phyloP scores from a whole-genome alignment of 2,888 invertebrate genomes.

The Himalopsyche tibetana region DNA sequence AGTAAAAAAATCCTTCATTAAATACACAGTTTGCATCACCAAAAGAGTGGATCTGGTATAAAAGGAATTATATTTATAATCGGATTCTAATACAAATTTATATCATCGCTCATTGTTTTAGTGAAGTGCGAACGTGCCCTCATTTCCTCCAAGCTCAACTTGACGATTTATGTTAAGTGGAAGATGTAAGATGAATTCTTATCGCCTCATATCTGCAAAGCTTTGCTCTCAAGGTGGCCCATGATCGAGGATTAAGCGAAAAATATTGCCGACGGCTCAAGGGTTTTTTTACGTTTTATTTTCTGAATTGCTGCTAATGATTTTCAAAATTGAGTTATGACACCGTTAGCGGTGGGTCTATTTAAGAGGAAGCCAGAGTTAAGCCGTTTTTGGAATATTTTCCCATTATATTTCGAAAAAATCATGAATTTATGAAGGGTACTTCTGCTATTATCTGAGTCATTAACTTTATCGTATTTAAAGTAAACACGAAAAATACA shows the following conservation, averaged over 20 bases:
- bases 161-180: conserved; percentile 63
- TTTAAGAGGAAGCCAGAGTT: not conserved
- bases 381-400: conserved; percentile 29
- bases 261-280: conserved; percentile 47
- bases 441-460: too few species aligned
- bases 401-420: conserved; percentile 2
- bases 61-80: too few species aligned
- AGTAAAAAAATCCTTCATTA: too few species aligned
- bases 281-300: conserved; percentile 34
- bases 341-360: conserved; percentile 14
- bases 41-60: too few species aligned
- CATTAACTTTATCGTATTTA: too few species aligned
- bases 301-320: conserved; percentile 31
- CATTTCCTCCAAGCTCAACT: conserved; percentile 16
- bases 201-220: conserved; percentile 62
- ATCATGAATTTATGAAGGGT: not conserved
- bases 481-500: too few species aligned
- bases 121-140: not conserved
- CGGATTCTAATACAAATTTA: too few species aligned
- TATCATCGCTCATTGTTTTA: not conserved
- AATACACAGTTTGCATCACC: too few species aligned
- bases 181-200: conserved; percentile 64
- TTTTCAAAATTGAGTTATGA: conserved; percentile 19
- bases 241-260: conserved; percentile 39
- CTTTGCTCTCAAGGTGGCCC: conserved; percentile 44